Evolutionary conservation across 2,888 invertebrate genomes (phyloP), one percentile per base, ranked within the genome.

Genomic region (Oscheius sp.): DNA sequence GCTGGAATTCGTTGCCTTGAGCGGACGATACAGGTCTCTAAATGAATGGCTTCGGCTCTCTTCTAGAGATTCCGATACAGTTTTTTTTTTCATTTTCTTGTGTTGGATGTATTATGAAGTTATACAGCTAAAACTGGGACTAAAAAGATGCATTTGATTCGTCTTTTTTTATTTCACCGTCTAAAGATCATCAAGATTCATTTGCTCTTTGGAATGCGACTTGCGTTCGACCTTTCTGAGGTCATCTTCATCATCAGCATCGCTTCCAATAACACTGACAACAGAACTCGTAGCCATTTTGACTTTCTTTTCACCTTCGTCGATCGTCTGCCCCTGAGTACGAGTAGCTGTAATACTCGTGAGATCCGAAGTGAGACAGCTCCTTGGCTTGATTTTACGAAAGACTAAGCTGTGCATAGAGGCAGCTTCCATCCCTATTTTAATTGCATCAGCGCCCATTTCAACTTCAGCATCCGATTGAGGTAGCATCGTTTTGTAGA

Each of bases 381-480:
- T 64, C 3, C 29, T 20, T 27, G 65, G 65, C 3, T 15, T 17
- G 10, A 53, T 17, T 37, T 65, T 65, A 29, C 27, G 34, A 42
- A 65, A 53, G 27, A 65, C 65, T 10, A 55, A 31, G 10, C 29
- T 34, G 42, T 65, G 65, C 65, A 65, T 65, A 15, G 45, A 25
- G 25, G 53, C 10, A 15, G 65, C 65, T 50, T 65, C 65, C 53
- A 39, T 52, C 12, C 65, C 65, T 20, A 65, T 65, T 29, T 65
- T 55, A n/a, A 53, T 42, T 1, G 65, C 65, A 15, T 65, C 65
- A 6, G 65, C 45, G 4, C 53, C 65, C 65, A 65, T 65, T 15
- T 48, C 48, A 34, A 34, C 23, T 10, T 61, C 61, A 10, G 33
- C 52, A 29, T 65, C 65, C 0, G 31, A 15, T 23, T 61, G 61